Evolutionary conservation across 2,113 vertebrate species (phyloP).

Genomic region (Cryptomyrus ogoouensis): DNA sequence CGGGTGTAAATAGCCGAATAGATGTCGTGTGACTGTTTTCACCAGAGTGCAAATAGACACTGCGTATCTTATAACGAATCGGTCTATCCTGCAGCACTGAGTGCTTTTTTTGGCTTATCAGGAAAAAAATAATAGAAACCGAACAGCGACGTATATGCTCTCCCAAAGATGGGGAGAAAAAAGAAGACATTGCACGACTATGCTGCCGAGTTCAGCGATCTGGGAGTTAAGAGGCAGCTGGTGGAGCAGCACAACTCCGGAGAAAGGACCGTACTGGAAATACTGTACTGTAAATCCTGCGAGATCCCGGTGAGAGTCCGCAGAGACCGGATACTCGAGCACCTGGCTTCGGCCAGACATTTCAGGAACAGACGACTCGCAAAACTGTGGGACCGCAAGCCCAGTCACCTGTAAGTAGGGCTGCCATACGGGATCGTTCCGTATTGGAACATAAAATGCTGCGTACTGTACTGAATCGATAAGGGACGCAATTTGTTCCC

Average conservation of each 20-base stretch:
- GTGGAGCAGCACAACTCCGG: conserved; percentile 34
- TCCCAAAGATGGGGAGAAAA: conserved; percentile 41
- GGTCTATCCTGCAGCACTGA: neutral
- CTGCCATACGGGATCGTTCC: neutral
- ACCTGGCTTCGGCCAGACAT: conserved; percentile 44
- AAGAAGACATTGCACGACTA: conserved; percentile 46
- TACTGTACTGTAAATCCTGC: conserved; percentile 44
- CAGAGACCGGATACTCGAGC: conserved; percentile 46
- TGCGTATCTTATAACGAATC: neutral
- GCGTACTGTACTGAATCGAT: neutral
- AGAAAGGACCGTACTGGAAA: conserved; percentile 38
- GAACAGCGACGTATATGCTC: neutral
- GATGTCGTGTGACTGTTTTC: neutral
- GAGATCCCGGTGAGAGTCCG: conserved; percentile 47
- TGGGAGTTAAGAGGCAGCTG: conserved; percentile 41
- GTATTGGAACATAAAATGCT: neutral
- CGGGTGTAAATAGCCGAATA: neutral
- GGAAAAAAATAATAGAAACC: neutral
- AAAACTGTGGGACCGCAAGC: conserved; percentile 34
- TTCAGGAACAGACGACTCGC: conserved; percentile 41
- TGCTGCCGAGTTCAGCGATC: conserved; percentile 41
- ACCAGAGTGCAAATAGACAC: neutral
- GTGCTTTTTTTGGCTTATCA: neutral
- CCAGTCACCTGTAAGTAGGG: conserved; percentile 39
- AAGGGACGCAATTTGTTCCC: neutral